Base-by-base conservation (phyloP, 2,113 vertebrate species). In the Xiphias gladius region DNA sequence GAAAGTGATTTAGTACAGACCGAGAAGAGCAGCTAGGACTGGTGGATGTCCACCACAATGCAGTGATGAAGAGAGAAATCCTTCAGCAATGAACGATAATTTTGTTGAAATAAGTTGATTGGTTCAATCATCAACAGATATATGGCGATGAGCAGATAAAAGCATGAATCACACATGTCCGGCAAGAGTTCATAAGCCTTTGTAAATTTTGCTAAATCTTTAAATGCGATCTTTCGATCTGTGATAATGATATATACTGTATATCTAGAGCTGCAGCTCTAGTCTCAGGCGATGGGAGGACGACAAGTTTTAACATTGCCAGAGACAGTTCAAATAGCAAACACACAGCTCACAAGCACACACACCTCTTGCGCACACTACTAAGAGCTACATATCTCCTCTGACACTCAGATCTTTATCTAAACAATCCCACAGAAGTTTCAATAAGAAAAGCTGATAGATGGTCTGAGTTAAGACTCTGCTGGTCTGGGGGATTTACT, bases 401-500 rank as follows among this genome's bases (percentile, higher is more conserved):
- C 67, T 43, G 39, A 87, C 69, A 72, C 61, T 59, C 50, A 30
- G 69, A 86, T 78, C 55, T 69, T 61, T 74, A 82, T 84, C 2
- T 76, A 79, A 85, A 83, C 79, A 83, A 55, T 41, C 76, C 26
- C 61, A 28, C 65, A 11, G 37, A 70, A 32, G 43, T 66, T 86
- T 82, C 46, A 74, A 41, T 73, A 74, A 67, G 82, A 86, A 68
- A 76, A 73, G 73, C 55, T 26, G 71, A 73, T 58, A 82, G 64
- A 87, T 10, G n/a, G 7, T 50, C 65, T 68, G 41, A 73, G 77
- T 22, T 73, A 55, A 81, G 64, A 48, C 76, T 72, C 37, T 8
- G 24, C 5, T 39, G 73, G 75, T 84, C 65, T 75, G 68, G 24
- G 59, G 64, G 72, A 86, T 84, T 89, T 85, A 78, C 41, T 28